Conservation (phyloP, 2,113 vertebrate species). For the Columbina picui region DNA sequence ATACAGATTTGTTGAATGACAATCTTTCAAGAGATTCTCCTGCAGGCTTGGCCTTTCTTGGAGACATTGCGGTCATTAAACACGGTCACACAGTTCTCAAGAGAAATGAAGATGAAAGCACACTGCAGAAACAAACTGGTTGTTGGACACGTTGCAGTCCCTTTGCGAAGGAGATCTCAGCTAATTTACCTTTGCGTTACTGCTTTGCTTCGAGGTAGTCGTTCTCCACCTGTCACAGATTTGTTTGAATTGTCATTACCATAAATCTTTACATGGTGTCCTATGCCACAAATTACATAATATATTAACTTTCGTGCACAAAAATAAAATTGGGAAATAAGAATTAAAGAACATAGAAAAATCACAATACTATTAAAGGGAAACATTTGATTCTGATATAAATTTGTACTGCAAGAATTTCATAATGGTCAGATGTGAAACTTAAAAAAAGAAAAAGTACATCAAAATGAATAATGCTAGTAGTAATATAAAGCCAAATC, state of each 20-base stretch:
- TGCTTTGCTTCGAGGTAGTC: slow-evolving; percentile 79
- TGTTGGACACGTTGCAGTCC: slow-evolving; percentile 47
- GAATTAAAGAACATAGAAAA: slow-evolving; percentile 75
- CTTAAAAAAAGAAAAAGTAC: slow-evolving; percentile 66
- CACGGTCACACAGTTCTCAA: slow-evolving; percentile 47
- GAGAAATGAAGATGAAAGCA: slow-evolving; percentile 45
- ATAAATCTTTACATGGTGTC: slow-evolving; percentile 72
- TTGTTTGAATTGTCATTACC: slow-evolving; percentile 53
- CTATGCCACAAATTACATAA: slow-evolving; percentile 71
- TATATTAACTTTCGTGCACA: slow-evolving; percentile 81
- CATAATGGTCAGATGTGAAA: slow-evolving; percentile 70
- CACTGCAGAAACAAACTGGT: slow-evolving; percentile 29
- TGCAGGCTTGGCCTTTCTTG: slow-evolving; percentile 44
- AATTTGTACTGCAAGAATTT: slow-evolving; percentile 73
- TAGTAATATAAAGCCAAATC: slow-evolving; percentile 80
- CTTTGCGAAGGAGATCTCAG: slow-evolving; percentile 21
- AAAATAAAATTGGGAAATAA: slow-evolving; percentile 71
- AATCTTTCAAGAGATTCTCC: slow-evolving; percentile 58
- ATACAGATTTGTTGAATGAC: slow-evolving; percentile 61
- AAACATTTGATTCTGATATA: slow-evolving; percentile 68
- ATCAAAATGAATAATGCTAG: slow-evolving; percentile 75
- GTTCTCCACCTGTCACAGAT: slow-evolving; percentile 71
- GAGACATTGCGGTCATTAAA: slow-evolving; percentile 7
- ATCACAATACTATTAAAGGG: slow-evolving; percentile 76
- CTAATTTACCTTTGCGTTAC: slow-evolving; percentile 56